A percentile compares a stretch with the other conserved stretches of the same genome.
phyloP scores from a whole-genome alignment of 2,888 invertebrate species.

The Elegia similella region DNA sequence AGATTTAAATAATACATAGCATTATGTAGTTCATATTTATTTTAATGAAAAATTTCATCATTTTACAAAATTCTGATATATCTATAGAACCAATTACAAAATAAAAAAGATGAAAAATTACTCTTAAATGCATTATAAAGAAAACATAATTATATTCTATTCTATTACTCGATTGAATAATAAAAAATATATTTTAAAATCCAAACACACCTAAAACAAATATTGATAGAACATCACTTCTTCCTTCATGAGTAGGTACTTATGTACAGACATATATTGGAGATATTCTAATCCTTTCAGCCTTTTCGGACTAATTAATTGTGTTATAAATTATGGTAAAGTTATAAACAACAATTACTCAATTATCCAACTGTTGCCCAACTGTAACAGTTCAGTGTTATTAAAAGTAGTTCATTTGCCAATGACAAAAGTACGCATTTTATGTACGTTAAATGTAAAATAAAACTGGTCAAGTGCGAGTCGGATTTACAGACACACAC shows the following conservation, averaged over 20 bases:
- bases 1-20: slow-evolving; percentile 18
- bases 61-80: slow-evolving; percentile 73
- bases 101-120: slow-evolving; percentile 49
- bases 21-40: slow-evolving; percentile 53
- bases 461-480: too few relatives aligned
- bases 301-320: too few relatives aligned
- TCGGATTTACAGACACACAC: too few relatives aligned
- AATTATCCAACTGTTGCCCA: too few relatives aligned
- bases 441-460: too few relatives aligned
- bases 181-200: slow-evolving; percentile 24
- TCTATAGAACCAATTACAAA: slow-evolving; percentile 55
- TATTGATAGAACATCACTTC: slow-evolving; percentile 9
- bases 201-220: slow-evolving; percentile 3
- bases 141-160: slow-evolving; percentile 31
- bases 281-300: background rate
- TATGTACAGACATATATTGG: background rate
- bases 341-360: too few relatives aligned
- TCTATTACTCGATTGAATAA: slow-evolving; percentile 22
- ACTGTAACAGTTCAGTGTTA: too few relatives aligned
- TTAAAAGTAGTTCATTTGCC: too few relatives aligned
- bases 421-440: too few relatives aligned
- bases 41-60: slow-evolving; percentile 63
- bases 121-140: slow-evolving; percentile 59
- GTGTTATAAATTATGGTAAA: too few relatives aligned
- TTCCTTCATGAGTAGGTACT: background rate